Percentiles rank a stretch among this genome's conserved stretches.
These are phyloP conservation scores for Cyanoliseus patagonus DNA, from an alignment of 2,113 vertebrate species.

Conservation along the genomic window DNA sequence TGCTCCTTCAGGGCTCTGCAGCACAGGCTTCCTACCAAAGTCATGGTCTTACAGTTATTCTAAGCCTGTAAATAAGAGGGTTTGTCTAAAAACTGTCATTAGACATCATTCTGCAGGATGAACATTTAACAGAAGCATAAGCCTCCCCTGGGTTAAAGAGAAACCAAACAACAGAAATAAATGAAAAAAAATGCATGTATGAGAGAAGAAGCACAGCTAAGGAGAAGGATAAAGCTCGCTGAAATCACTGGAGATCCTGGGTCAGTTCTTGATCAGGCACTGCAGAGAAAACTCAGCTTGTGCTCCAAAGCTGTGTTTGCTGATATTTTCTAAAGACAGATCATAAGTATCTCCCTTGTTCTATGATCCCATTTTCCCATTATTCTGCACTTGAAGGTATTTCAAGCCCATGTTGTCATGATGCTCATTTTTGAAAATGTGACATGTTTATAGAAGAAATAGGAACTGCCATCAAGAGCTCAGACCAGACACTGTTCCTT, in stretches of 20 bases:
- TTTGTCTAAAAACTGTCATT: not conserved
- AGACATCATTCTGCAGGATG: not conserved
- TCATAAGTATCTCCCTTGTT: not conserved
- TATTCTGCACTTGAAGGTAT: not conserved
- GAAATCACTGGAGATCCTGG: not conserved
- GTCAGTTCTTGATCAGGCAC: not conserved
- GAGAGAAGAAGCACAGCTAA: not conserved
- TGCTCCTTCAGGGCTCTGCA: not conserved
- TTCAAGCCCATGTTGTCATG: not conserved
- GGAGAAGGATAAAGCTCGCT: rapidly evolving
- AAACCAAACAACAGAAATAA: not conserved
- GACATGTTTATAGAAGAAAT: not conserved
- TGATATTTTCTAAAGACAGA: not conserved
- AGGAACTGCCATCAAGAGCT: not conserved
- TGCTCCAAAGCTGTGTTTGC: not conserved
- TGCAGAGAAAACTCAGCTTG: not conserved
- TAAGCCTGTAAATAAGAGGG: not conserved
- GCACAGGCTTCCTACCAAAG: not conserved
- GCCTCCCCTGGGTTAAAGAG: not conserved
- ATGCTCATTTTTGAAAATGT: not conserved
- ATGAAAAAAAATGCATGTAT: not conserved
- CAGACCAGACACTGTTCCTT: not conserved
- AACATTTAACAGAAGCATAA: not conserved
- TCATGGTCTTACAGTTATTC: not conserved
- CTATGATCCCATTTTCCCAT: not conserved